These are phyloP conservation scores for Neolamprologus sp. DNA, from an alignment of 2,113 vertebrate species.

Conservation along the genomic window DNA sequence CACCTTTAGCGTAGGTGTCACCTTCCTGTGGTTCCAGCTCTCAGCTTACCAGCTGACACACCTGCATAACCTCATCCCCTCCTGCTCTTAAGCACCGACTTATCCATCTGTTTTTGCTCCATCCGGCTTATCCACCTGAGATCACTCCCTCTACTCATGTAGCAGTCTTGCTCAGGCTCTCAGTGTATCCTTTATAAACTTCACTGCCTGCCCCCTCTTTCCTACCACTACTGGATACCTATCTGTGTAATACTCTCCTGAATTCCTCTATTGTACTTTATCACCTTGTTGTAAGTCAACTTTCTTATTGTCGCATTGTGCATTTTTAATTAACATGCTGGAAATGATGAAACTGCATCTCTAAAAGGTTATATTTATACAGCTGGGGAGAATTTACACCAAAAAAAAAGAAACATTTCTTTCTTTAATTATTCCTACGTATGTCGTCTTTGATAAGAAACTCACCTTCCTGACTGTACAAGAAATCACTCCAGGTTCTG, in stretches of 20 bases:
- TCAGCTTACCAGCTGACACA: background rate
- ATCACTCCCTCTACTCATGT: background rate
- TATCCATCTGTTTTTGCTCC: background rate
- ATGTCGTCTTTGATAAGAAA: background rate
- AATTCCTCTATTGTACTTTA: background rate
- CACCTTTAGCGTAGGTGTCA: background rate
- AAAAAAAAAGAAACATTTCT: background rate
- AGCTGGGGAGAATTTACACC: background rate
- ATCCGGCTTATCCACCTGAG: background rate
- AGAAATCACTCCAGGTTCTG: background rate
- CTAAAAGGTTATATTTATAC: background rate
- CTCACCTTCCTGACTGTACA: background rate
- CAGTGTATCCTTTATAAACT: background rate
- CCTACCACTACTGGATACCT: background rate
- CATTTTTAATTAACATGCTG: background rate
- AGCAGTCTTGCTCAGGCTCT: background rate
- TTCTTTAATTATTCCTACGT: background rate
- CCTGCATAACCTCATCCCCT: background rate
- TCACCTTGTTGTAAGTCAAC: background rate
- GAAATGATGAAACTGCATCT: background rate
- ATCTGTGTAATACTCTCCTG: background rate
- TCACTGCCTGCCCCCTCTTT: background rate
- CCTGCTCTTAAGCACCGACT: background rate
- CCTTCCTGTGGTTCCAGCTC: background rate
- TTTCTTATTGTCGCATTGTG: background rate